Evolutionary conservation across 2,888 invertebrate genomes (phyloP).

Genomic region (Habroteleia sp.): DNA sequence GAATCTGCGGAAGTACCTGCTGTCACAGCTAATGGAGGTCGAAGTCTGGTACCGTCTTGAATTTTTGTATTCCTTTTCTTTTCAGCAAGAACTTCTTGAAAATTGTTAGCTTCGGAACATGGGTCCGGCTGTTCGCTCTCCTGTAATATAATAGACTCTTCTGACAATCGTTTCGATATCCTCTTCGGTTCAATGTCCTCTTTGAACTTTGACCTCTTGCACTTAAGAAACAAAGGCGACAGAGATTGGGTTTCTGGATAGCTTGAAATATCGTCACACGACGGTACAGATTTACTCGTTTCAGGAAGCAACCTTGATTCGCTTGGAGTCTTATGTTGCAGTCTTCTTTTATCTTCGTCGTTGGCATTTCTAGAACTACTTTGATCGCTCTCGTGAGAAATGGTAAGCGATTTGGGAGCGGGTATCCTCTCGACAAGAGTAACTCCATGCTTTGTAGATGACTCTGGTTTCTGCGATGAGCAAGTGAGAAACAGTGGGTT

Average conservation of each 20-base stretch:
- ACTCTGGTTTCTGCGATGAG: constrained; percentile 72
- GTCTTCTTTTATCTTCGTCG: constrained; percentile 29
- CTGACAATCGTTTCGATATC: constrained; percentile 32
- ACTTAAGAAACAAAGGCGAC: constrained; percentile 66
- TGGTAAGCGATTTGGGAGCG: neutral
- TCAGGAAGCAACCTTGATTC: constrained; percentile 27
- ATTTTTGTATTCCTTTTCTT: constrained; percentile 17
- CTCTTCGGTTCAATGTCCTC: constrained; percentile 45
- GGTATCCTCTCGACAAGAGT: neutral
- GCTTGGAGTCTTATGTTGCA: constrained; percentile 19
- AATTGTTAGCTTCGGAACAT: neutral
- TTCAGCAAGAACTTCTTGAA: neutral
- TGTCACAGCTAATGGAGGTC: constrained; percentile 75
- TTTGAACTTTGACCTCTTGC: constrained; percentile 52
- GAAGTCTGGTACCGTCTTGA: constrained; percentile 71
- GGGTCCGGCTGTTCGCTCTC: neutral
- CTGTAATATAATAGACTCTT: constrained; percentile 39
- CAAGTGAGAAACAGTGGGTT: constrained; percentile 62
- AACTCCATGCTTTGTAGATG: constrained; percentile 23
- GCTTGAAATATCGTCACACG: constrained; percentile 32
- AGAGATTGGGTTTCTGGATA: constrained; percentile 55
- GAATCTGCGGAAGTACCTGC: constrained; percentile 78
- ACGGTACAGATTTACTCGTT: neutral
- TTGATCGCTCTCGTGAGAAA: neutral
- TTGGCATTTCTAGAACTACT: constrained; percentile 9